Base-by-base conservation (phyloP, 2,888 invertebrate genomes). In the Fissipunctia ypsillon region DNA sequence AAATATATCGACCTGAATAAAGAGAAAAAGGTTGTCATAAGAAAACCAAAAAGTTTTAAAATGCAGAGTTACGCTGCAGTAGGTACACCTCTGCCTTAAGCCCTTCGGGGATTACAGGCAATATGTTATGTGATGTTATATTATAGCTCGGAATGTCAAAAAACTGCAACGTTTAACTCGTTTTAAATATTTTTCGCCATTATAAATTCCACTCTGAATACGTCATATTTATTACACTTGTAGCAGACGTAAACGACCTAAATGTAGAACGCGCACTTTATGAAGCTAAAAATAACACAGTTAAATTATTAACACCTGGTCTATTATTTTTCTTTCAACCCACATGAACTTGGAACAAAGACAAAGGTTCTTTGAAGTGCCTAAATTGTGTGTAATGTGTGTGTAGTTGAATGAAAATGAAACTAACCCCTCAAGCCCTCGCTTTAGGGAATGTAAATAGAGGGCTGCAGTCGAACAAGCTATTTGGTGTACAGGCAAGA, bases 361-460 rank as follows among this genome's bases (percentile, higher is more conserved):
- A 50, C 71, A 61, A 72, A 54, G 59, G 35, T 25, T 66, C 84
- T 86, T 86, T 86, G 86, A 84, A 78, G 86, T 81, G 43, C 43
- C 48, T 72, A 50, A 76, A 80, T 81, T 83, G 68, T 65, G 45
- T 67, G 45, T 73, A 50, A 76, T 78, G 80, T 83, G 68, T 65
- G 45, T 66, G 41, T 76, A 64, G 61, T 56, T 67, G 71, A 88
- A 82, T 74, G 76, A 77, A 78, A 86, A 76, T 69, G 73, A 75
- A 81, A 86, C 76, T 80, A 78, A 87, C 86, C 71, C 68, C 65
- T 69, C 66, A 68, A 74, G 72, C 78, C 80, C 77, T 78, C 66
- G 78, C 87, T 88, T 90, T 88, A 87, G 82, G 74, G 80, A 72
- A 82, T 71, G 87, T 89, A 91, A 90, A 90, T 88, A 91, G 77